These are phyloP conservation scores for Grammomys surdaster DNA, from an alignment of 2,113 vertebrate genomes.

Conservation along the genomic window DNA sequence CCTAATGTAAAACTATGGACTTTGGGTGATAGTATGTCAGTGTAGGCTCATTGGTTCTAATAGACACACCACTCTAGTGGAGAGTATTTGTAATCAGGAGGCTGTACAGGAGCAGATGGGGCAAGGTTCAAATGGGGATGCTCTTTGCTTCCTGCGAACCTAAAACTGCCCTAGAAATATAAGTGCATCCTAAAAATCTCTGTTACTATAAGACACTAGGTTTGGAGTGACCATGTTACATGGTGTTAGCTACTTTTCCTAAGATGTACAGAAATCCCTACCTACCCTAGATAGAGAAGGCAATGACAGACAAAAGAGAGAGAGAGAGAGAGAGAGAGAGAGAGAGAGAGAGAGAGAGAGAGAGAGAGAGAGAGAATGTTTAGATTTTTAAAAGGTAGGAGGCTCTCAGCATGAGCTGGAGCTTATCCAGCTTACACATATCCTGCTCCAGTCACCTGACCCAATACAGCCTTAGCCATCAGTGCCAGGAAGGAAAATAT, in stretches of 20 bases:
- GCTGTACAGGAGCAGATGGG: neutral
- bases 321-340: too few relatives aligned
- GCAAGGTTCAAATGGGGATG: neutral
- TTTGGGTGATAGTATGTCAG: neutral
- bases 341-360: neutral
- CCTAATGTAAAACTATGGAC: neutral
- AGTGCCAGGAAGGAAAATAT: neutral
- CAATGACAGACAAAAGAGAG: too few relatives aligned
- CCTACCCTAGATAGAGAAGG: neutral
- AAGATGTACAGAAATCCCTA: neutral
- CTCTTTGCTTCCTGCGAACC: neutral
- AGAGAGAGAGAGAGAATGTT: too few relatives aligned
- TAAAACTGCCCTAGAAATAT: constrained; percentile 25
- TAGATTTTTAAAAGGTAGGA: too few relatives aligned
- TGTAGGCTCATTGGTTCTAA: neutral
- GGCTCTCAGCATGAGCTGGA: neutral
- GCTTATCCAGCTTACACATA: neutral
- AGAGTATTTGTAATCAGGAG: neutral
- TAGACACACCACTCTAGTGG: neutral
- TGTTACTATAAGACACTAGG: neutral
- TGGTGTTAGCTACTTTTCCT: neutral
- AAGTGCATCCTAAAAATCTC: neutral
- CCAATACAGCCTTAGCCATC: neutral
- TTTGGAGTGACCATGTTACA: neutral
- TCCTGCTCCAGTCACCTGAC: neutral